These are phyloP conservation scores for Hedychridium roseum DNA, from an alignment of 2,888 invertebrate genomes.

Conservation along the genomic window DNA sequence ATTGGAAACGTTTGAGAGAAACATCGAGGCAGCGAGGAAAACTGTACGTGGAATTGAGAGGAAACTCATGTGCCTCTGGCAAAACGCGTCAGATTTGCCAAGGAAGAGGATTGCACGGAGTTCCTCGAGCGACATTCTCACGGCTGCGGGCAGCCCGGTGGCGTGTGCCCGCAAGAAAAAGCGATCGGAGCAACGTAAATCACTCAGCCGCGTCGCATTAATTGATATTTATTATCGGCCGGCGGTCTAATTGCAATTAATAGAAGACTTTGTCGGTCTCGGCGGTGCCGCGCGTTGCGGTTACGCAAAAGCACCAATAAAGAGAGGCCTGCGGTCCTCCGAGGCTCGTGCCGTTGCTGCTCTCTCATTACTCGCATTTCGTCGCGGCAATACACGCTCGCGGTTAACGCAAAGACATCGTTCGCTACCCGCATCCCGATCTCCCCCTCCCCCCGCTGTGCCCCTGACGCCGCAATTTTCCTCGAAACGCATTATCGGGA, in stretches of 20 bases:
- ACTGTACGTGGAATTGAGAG: no score
- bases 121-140: constrained; percentile 4
- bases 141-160: background rate
- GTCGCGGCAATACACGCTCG: constrained; percentile 31
- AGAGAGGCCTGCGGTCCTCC: constrained; percentile 43
- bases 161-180: constrained; percentile 14
- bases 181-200: constrained; percentile 39
- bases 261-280: constrained; percentile 58
- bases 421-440: no score
- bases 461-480: constrained; percentile 5
- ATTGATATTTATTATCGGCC: constrained; percentile 60
- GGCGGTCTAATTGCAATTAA: constrained; percentile 59
- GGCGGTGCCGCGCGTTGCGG: constrained; percentile 48
- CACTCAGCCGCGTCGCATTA: constrained; percentile 47
- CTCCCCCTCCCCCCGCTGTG: no score
- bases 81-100: no score
- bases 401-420: no score
- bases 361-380: constrained; percentile 40
- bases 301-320: constrained; percentile 53
- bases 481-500: constrained; percentile 5
- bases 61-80: no score
- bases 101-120: background rate
- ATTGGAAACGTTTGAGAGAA: no score
- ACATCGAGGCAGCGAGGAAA: no score
- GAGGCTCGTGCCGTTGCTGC: constrained; percentile 14